Conservation (phyloP, 2,113 vertebrate genomes). For the Callospermophilus lateralis region DNA sequence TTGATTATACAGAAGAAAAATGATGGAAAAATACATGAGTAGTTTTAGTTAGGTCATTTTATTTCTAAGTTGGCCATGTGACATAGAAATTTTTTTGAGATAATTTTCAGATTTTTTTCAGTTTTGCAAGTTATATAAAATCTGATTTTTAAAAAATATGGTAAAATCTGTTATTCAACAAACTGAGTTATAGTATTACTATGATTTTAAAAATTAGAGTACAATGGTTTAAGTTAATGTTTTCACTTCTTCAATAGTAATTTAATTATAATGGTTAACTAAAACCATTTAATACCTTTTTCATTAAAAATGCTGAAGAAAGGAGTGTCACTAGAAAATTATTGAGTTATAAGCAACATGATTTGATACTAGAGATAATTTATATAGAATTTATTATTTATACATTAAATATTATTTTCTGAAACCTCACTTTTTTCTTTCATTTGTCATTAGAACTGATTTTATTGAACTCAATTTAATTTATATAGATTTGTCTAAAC, state of each 20-base stretch:
- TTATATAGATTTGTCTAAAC: not conserved
- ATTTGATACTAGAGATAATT: not conserved
- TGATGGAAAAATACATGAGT: not conserved
- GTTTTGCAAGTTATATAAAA: not conserved
- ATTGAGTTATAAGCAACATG: not conserved
- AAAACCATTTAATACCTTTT: not conserved
- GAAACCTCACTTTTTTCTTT: not conserved
- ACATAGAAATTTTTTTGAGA: not conserved
- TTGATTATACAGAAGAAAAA: not conserved
- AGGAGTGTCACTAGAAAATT: not conserved
- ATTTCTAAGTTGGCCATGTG: not conserved
- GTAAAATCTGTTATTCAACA: not conserved
- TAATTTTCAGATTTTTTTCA: not conserved
- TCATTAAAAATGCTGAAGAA: not conserved
- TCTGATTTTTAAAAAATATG: not conserved
- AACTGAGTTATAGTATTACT: not conserved
- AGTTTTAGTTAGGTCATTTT: not conserved
- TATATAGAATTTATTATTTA: not conserved
- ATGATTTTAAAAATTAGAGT: not conserved
- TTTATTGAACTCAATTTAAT: conserved; percentile 21
- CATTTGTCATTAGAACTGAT: not conserved
- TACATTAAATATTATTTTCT: not conserved
- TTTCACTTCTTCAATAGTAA: not conserved
- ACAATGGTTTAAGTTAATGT: not conserved
- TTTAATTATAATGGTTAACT: not conserved